Evolutionary conservation across 2,113 vertebrate genomes (phyloP).

Genomic region (Catharus fuscescens): DNA sequence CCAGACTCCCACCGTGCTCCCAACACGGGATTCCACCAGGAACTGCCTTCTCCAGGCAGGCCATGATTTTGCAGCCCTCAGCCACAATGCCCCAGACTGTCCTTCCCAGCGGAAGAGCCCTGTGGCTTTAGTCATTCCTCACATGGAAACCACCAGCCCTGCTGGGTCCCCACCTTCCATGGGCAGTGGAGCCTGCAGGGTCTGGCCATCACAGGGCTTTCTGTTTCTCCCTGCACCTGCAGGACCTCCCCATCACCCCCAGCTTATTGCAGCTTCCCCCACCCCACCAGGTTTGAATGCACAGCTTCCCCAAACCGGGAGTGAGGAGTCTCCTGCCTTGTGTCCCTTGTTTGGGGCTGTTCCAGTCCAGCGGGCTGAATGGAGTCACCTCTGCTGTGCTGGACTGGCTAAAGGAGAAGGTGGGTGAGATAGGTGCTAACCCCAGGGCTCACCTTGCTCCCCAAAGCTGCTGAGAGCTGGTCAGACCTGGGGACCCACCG

Average conservation of each 20-base stretch:
- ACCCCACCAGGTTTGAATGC: not conserved
- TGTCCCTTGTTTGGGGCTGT: not conserved
- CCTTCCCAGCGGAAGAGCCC: not conserved
- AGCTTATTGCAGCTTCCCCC: not conserved
- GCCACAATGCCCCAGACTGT: not conserved
- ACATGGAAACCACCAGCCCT: not conserved
- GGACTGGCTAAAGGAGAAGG: not conserved
- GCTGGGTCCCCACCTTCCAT: not conserved
- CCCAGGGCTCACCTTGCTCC: not conserved
- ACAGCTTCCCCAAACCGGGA: not conserved
- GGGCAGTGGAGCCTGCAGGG: fast-evolving
- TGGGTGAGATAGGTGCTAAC: not conserved
- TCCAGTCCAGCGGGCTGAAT: not conserved
- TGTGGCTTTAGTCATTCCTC: not conserved
- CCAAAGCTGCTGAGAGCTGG: not conserved
- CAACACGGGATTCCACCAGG: not conserved
- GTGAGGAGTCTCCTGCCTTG: not conserved
- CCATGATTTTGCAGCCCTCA: not conserved
- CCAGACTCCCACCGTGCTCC: fast-evolving
- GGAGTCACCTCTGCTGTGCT: not conserved
- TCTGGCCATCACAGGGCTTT: fast-evolving
- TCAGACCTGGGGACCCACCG: not conserved
- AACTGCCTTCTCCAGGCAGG: not conserved
- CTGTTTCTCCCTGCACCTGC: not conserved
- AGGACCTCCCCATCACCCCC: not conserved